These are phyloP conservation scores for Channa striata DNA, from an alignment of 2,797 vertebrate genomes.

Conservation along the genomic window DNA sequence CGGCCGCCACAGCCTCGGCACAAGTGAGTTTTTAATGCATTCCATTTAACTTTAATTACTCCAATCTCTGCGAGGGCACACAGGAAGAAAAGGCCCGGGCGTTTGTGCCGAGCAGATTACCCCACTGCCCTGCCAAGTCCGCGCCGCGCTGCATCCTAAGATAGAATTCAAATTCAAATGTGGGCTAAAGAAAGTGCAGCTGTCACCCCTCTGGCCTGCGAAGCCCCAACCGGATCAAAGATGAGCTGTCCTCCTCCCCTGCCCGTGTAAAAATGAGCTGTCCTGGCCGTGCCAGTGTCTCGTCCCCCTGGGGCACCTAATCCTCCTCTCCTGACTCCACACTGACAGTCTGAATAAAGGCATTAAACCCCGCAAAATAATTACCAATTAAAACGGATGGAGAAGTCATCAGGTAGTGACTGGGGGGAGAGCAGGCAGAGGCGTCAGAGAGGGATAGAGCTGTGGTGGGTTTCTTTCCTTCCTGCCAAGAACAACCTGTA, in stretches of 20 bases:
- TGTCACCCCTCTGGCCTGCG: slow-evolving; percentile 92
- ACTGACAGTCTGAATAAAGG: slow-evolving; percentile 89
- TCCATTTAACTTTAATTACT: slow-evolving; percentile 93
- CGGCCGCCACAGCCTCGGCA: slow-evolving; percentile 86
- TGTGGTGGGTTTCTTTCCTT: slow-evolving; percentile 70
- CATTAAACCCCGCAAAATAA: slow-evolving; percentile 88
- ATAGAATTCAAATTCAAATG: slow-evolving; percentile 95
- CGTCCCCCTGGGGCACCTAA: slow-evolving; percentile 89
- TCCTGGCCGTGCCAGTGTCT: slow-evolving; percentile 91
- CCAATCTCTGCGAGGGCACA: slow-evolving; percentile 90
- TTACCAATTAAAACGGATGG: slow-evolving; percentile 87
- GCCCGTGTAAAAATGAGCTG: slow-evolving; percentile 88
- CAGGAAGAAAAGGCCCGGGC: slow-evolving; percentile 89
- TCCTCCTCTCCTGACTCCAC: slow-evolving; percentile 88
- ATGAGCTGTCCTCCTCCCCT: slow-evolving; percentile 91
- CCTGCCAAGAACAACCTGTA: slow-evolving; percentile 84
- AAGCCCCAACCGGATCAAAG: slow-evolving; percentile 90
- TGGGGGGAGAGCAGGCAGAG: slow-evolving; percentile 68
- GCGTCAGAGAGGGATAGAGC: slow-evolving; percentile 71
- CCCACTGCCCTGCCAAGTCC: slow-evolving; percentile 91
- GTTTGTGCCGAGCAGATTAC: slow-evolving; percentile 92
- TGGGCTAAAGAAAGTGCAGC: slow-evolving; percentile 91
- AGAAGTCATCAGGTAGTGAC: slow-evolving; percentile 85
- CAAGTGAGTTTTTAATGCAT: slow-evolving; percentile 89
- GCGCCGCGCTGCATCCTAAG: slow-evolving; percentile 88